Conservation (phyloP, 2,113 vertebrate genomes). For the Etheostoma cragini region DNA sequence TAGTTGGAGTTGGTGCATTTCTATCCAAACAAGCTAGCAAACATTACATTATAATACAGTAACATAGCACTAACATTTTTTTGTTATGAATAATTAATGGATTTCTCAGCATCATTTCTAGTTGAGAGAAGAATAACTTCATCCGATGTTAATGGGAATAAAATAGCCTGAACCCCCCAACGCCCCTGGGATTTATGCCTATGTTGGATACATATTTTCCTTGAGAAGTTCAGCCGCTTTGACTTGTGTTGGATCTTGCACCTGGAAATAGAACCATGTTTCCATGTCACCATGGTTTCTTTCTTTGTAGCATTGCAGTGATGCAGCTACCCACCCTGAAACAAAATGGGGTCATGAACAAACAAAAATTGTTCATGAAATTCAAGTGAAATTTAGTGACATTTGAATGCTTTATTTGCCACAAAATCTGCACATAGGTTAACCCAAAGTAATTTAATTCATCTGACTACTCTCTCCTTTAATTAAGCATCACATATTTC, state of each 20-base stretch:
- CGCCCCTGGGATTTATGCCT: too few species aligned
- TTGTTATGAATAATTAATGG: too few species aligned
- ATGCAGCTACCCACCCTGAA: background rate
- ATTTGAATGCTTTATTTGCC: background rate
- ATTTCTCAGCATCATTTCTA: too few species aligned
- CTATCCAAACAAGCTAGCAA: too few species aligned
- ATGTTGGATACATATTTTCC: background rate
- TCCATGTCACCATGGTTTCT: background rate
- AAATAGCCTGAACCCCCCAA: too few species aligned
- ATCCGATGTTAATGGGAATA: too few species aligned
- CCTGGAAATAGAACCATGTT: too few species aligned
- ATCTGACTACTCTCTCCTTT: background rate
- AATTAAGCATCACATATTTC: background rate
- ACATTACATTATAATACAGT: too few species aligned
- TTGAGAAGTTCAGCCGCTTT: background rate
- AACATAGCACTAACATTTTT: too few species aligned
- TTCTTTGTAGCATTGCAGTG: background rate
- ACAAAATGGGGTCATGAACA: background rate
- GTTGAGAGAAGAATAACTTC: too few species aligned
- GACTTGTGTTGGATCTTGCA: background rate
- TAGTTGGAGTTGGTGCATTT: too few species aligned
- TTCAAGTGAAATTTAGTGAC: background rate
- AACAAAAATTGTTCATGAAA: background rate
- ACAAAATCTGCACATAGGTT: background rate
- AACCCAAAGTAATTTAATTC: background rate